Percentiles rank a stretch among this genome's conserved stretches.
phyloP scores from a whole-genome alignment of 2,888 invertebrate species.

The Lithophane socia region DNA sequence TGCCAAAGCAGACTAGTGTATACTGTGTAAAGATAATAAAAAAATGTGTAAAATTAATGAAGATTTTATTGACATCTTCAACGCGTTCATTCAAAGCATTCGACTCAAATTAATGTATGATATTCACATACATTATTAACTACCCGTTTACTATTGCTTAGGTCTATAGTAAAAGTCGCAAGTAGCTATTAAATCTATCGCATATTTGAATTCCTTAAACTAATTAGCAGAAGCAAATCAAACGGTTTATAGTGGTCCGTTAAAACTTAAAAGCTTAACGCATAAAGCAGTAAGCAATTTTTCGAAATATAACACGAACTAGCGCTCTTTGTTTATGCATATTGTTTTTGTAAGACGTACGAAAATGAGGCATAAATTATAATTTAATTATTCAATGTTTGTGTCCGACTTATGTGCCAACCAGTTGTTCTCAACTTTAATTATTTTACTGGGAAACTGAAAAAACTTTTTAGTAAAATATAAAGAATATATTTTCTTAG shows the following conservation, averaged over 20 bases:
- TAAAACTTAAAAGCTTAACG: slow-evolving; percentile 24
- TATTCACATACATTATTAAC: slow-evolving; percentile 31
- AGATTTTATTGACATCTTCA: background rate
- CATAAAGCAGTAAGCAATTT: slow-evolving; percentile 50
- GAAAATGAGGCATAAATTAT: slow-evolving; percentile 75
- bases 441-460: background rate
- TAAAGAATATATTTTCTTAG: background rate
- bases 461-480: background rate
- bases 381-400: slow-evolving; percentile 67
- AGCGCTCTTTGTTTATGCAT: slow-evolving; percentile 36
- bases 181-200: slow-evolving; percentile 37
- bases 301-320: slow-evolving; percentile 28
- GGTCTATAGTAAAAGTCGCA: slow-evolving; percentile 41
- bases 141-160: slow-evolving; percentile 1
- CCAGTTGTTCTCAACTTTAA: slow-evolving; percentile 52
- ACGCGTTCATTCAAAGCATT: background rate
- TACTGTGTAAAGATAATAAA: background rate
- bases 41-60: background rate
- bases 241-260: slow-evolving; percentile 35
- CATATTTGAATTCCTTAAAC: slow-evolving; percentile 40
- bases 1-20: background rate
- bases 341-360: slow-evolving; percentile 43
- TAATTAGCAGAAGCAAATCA: slow-evolving; percentile 45
- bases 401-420: slow-evolving; percentile 43
- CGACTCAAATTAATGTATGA: background rate